Evolutionary conservation across 2,113 vertebrate species (phyloP).

Genomic region (Pygoscelis antarcticus): DNA sequence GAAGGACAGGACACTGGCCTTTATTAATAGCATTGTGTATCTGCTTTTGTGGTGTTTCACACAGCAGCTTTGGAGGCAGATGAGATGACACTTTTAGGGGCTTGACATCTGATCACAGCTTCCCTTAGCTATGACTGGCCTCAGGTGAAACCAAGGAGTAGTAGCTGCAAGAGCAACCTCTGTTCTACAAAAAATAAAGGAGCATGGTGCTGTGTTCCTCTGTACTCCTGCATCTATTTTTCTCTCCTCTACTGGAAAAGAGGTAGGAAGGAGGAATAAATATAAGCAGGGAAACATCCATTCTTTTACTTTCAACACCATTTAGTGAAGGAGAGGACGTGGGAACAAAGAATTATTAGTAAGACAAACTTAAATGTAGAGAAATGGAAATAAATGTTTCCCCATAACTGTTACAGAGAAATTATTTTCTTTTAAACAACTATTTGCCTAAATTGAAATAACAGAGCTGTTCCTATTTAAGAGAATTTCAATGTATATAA

Average conservation of each 20-base stretch:
- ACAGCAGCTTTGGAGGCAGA: neutral
- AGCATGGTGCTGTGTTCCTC: neutral
- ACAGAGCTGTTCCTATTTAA: constrained; percentile 28
- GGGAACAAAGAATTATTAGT: neutral
- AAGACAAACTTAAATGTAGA: neutral
- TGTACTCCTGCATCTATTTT: neutral
- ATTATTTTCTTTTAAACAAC: constrained; percentile 56
- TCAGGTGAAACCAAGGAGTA: neutral
- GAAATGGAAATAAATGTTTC: neutral
- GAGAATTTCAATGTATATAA: constrained; percentile 21
- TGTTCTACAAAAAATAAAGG: neutral
- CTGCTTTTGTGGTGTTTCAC: neutral
- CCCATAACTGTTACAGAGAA: neutral
- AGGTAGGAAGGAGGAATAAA: neutral
- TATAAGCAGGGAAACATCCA: neutral
- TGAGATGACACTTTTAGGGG: neutral
- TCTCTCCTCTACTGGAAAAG: neutral
- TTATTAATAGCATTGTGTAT: neutral
- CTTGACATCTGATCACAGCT: neutral
- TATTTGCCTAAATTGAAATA: constrained; percentile 40
- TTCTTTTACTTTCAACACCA: neutral
- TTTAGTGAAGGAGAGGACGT: neutral
- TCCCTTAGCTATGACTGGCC: neutral
- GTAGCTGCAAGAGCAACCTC: neutral
- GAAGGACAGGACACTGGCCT: neutral